These are phyloP conservation scores for Epirrhoe alternata DNA, from an alignment of 2,888 invertebrate genomes.

Conservation along the genomic window DNA sequence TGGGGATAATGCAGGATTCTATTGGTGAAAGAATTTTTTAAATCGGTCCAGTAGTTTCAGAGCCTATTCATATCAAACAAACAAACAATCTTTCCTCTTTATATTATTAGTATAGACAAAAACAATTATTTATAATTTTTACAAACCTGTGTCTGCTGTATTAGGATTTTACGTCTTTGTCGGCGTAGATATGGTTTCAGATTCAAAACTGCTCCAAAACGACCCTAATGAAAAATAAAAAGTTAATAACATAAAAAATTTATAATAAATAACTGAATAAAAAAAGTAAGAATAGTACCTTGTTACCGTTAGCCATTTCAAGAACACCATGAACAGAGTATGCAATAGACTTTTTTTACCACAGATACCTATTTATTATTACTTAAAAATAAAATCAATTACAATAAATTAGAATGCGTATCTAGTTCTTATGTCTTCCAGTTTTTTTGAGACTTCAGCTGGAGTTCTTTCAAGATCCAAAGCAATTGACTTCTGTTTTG, in stretches of 20 bases:
- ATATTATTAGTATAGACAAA: too few relatives aligned
- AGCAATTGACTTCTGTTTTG: constrained; percentile 97
- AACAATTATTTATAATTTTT: too few relatives aligned
- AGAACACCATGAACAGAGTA: not conserved
- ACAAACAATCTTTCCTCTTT: too few relatives aligned
- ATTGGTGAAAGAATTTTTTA: too few relatives aligned
- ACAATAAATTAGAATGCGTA: constrained; percentile 94
- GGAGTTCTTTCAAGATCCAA: constrained; percentile 97
- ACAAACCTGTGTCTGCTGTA: not conserved
- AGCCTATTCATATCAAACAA: too few relatives aligned
- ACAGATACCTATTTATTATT: constrained; percentile 34
- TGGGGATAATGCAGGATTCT: too few relatives aligned
- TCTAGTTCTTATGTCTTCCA: constrained; percentile 99
- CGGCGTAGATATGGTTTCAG: not conserved
- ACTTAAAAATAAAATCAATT: constrained; percentile 40
- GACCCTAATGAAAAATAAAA: not conserved
- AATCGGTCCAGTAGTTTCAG: too few relatives aligned
- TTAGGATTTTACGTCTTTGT: not conserved
- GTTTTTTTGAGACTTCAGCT: constrained; percentile 98
- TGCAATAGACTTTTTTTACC: constrained; percentile 6
- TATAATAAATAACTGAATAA: not conserved
- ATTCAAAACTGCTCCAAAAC: not conserved
- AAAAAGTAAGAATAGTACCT: not conserved
- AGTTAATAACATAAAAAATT: not conserved
- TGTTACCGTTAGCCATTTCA: not conserved